Percentiles rank a stretch among this genome's conserved stretches.
Conservation (phyloP, 2,888 invertebrate genomes). For the Drosophila demipolita region DNA sequence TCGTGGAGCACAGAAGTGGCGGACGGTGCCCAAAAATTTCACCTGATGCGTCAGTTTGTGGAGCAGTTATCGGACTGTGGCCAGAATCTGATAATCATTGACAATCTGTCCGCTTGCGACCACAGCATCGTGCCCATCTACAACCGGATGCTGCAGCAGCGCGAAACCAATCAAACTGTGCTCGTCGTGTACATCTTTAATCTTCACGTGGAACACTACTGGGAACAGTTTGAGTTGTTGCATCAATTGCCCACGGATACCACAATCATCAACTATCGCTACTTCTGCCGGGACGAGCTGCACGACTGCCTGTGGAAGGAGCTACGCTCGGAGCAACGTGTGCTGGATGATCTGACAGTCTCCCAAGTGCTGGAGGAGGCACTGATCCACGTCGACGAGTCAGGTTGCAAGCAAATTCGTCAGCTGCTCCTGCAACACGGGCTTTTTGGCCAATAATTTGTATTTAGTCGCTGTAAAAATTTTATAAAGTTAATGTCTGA, state of each 20-base stretch:
- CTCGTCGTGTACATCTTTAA: conserved; percentile 57
- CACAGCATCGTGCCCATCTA: conserved; percentile 53
- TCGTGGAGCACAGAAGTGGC: conserved; percentile 62
- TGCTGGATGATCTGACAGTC: conserved; percentile 21
- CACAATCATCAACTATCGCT: conserved; percentile 44
- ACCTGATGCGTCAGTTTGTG: conserved; percentile 44
- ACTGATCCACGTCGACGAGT: conserved; percentile 26
- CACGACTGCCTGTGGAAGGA: conserved; percentile 45
- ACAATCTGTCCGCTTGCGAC: conserved; percentile 65
- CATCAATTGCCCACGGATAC: conserved; percentile 58
- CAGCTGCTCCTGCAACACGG: conserved; percentile 42
- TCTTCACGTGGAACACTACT: conserved; percentile 48
- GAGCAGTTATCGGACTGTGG: conserved; percentile 70
- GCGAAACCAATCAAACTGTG: conserved; percentile 54
- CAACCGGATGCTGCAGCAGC: conserved; percentile 56
- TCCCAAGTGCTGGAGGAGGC: conserved; percentile 36
- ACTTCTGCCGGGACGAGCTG: conserved; percentile 47
- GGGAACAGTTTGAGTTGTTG: conserved; percentile 53
- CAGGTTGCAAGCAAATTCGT: conserved; percentile 54
- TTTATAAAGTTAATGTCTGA: conserved; percentile 7
- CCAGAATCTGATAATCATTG: conserved; percentile 76
- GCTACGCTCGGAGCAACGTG: conserved; percentile 38
- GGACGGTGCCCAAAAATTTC: conserved; percentile 38
- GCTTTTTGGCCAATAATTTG: not conserved
- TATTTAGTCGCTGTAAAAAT: conserved; percentile 12